Conservation (phyloP, 2,888 invertebrate genomes). For the Phrixothrix hirtus region DNA sequence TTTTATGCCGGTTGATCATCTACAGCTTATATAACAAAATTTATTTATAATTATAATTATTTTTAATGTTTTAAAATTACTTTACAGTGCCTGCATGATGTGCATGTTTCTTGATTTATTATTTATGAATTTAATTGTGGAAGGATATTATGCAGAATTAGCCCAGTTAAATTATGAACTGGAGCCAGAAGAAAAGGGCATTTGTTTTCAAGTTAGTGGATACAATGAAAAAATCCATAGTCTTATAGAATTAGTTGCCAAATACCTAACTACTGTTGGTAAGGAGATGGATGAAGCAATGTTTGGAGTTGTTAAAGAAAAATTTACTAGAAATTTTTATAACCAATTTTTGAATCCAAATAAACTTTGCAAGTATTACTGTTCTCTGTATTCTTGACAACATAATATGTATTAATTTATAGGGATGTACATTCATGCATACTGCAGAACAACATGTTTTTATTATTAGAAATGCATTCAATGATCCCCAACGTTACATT, state of each 20-base stretch:
- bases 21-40: too few relatives aligned
- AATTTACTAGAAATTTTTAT: constrained; percentile 67
- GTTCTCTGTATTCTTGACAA: constrained; percentile 12
- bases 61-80: too few relatives aligned
- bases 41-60: too few relatives aligned
- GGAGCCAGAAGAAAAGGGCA: constrained; percentile 66
- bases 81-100: constrained; percentile 60
- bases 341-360: constrained; percentile 75
- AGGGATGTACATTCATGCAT: constrained; percentile 73
- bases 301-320: constrained; percentile 73
- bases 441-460: constrained; percentile 68
- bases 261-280: constrained; percentile 65
- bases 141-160: constrained; percentile 71
- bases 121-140: constrained; percentile 64
- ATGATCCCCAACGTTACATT: constrained; percentile 60
- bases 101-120: constrained; percentile 64
- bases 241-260: constrained; percentile 70
- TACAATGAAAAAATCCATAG: constrained; percentile 76
- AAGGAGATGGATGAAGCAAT: constrained; percentile 62
- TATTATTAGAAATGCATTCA: constrained; percentile 68
- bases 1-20: too few relatives aligned
- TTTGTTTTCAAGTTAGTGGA: constrained; percentile 68
- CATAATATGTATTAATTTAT: constrained; percentile 17
- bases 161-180: constrained; percentile 69
- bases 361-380: constrained; percentile 67